Percentiles rank a stretch among this genome's conserved stretches.
Conservation (phyloP, 92 coral and sea anemone species). For the Epizoanthus rinbou region DNA sequence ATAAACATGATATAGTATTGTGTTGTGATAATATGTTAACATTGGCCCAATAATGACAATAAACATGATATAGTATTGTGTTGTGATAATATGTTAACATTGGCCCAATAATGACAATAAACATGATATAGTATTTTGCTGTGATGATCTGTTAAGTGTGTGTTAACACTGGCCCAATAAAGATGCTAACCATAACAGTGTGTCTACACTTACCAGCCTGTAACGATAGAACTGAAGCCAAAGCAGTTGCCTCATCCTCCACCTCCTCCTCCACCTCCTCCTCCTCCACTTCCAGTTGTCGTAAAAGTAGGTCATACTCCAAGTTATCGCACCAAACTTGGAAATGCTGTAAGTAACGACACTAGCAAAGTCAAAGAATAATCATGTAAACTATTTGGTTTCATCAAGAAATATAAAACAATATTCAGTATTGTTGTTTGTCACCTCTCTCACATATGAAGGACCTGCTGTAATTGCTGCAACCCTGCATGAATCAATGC, state of each 20-base stretch:
- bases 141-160: too few relatives aligned
- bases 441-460: too few relatives aligned
- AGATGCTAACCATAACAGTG: background rate
- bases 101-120: background rate
- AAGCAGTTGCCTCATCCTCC: background rate
- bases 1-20: background rate
- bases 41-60: background rate
- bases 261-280: conserved; percentile 5
- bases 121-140: background rate
- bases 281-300: conserved; percentile 16
- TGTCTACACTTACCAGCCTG: conserved; percentile 33
- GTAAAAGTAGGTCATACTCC: conserved; percentile 20
- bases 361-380: background rate
- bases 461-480: too few relatives aligned
- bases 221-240: conserved; percentile 15
- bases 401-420: background rate
- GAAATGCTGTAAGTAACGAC: conserved; percentile 30
- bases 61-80: background rate
- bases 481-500: too few relatives aligned
- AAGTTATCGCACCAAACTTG: conserved; percentile 10
- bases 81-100: too few relatives aligned
- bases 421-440: too few relatives aligned
- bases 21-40: too few relatives aligned
- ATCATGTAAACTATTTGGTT: background rate
- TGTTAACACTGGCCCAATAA: too few relatives aligned